Conservation (phyloP, 2,797 vertebrate species). For the Cossypha dichroa region DNA sequence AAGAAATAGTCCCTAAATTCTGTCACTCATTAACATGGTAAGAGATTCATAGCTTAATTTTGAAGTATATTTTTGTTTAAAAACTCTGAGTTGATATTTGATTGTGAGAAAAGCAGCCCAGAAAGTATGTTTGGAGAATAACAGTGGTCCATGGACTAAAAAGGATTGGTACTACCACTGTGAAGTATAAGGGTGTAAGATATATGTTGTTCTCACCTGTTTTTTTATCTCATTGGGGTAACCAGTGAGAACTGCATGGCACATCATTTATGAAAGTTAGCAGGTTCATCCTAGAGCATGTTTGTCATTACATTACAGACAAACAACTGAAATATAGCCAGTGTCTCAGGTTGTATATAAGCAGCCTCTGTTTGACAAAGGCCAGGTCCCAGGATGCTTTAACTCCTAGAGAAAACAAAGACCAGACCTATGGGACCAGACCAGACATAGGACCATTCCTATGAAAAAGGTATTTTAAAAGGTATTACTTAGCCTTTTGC, state of each 20-base stretch:
- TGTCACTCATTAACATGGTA: not conserved
- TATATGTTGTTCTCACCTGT: not conserved
- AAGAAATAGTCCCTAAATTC: not conserved
- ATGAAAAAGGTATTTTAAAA: not conserved
- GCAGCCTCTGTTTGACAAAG: not conserved
- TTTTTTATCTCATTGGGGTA: not conserved
- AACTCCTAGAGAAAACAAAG: not conserved
- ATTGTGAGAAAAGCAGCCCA: not conserved
- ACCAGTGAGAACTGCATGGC: not conserved
- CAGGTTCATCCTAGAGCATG: not conserved
- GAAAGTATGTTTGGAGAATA: not conserved
- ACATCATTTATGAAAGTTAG: not conserved
- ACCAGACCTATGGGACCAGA: too few species aligned
- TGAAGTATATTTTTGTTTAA: not conserved
- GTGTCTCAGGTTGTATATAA: not conserved
- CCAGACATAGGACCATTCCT: too few species aligned
- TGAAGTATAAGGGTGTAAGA: not conserved
- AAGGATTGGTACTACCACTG: not conserved
- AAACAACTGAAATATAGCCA: not conserved
- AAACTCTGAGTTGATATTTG: not conserved
- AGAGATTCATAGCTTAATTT: not conserved
- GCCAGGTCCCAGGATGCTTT: not conserved
- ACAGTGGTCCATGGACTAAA: not conserved
- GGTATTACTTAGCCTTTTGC: not conserved
- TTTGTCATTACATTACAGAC: not conserved